Base-by-base conservation (phyloP, 2,888 invertebrate species). In the Athetis lepigone region DNA sequence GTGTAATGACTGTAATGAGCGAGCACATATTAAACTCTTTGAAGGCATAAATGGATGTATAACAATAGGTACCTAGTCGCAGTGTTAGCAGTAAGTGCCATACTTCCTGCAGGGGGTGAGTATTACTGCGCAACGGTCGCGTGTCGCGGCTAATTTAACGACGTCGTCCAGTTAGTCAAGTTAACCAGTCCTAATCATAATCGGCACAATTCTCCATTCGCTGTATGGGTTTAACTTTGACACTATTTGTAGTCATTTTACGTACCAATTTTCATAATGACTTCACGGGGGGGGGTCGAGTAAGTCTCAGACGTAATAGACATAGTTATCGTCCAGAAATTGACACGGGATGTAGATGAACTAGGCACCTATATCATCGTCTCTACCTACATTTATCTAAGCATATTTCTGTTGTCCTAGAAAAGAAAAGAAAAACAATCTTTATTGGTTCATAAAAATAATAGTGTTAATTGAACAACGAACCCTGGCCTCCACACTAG, bases 91-190 rank as follows among this genome's bases (percentile, higher is more conserved):
- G 2, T 45, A 54, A 46, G 54, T 54, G 39, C 2, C 43, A 11
- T 7, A 42, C 52, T 65, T 70, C 56, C 54, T 61, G 52, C 43
- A 36, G 46, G 47, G 63, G 67, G 45, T 63, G 49, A 45, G 58
- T 61, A 47, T 9, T 36, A 27, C 37, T 6, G 27, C 52, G 47
- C 42, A 40, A 6, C n/a, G 37, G 46, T 71, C 46, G 66, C 64
- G 71, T 71, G 74, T 54, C 60, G 60, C 16, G 21, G 45, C 52
- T 67, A 71, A 74, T 75, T 71, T 43, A 60, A 9, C 18, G 40
- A 45, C 16, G 61, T 49, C 65, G 43, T 27, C 39, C 56, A 29
- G 56, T 61, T 62, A 54, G 37, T 21, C 64, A 36, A 42, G 25
- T 21, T 27, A 9, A 52, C 37, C 40, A 49, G 23, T n/a, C 19